A percentile compares a stretch with the other conserved stretches of the same genome.
Evolutionary conservation across 1,140 invertebrate genomes (phyloP).

Genomic region (Ephestia elutella): DNA sequence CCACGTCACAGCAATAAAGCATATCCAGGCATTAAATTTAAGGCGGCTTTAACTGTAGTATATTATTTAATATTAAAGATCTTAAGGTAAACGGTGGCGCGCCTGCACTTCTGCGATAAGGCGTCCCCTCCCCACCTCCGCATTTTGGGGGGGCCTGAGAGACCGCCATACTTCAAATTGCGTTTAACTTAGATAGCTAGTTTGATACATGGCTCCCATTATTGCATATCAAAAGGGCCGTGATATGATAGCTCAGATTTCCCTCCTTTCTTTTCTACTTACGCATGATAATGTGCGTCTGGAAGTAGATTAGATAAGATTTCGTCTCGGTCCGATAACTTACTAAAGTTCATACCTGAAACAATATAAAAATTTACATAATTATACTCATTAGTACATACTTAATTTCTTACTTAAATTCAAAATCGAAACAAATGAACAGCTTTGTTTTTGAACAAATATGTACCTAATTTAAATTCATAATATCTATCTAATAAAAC

Average conservation of each 20-base stretch:
- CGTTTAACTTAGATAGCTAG: conserved; percentile 70
- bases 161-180: conserved; percentile 70
- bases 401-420: too few relatives aligned
- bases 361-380: conserved; percentile 20
- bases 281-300: conserved; percentile 7
- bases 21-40: conserved; percentile 42
- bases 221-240: conserved; percentile 65
- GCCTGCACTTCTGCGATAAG: conserved; percentile 71
- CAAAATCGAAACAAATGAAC: too few relatives aligned
- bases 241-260: conserved; percentile 29
- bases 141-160: conserved; percentile 63
- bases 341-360: conserved; percentile 2
- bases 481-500: too few relatives aligned
- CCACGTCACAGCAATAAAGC: conserved; percentile 41
- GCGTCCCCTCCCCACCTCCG: conserved; percentile 38
- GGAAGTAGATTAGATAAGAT: background rate
- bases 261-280: background rate
- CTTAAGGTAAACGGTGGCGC: conserved; percentile 69
- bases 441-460: too few relatives aligned
- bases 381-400: background rate
- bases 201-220: conserved; percentile 69
- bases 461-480: too few relatives aligned
- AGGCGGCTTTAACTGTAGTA: conserved; percentile 63
- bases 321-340: background rate
- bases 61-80: conserved; percentile 74